Evolutionary conservation across 2,888 invertebrate genomes (phyloP).

Genomic region (Iselma pallidipennis): DNA sequence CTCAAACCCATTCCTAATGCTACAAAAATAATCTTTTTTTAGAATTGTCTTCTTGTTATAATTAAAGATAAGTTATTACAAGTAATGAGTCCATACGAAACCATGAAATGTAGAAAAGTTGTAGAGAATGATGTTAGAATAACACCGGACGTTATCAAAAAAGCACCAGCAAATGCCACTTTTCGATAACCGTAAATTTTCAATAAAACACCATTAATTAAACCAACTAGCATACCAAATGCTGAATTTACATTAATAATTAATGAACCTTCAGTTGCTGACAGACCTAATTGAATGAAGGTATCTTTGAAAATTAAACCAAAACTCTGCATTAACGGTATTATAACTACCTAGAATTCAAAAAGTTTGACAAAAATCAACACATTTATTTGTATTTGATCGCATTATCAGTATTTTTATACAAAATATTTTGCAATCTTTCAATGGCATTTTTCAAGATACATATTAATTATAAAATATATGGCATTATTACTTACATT

Average conservation of each 20-base stretch:
- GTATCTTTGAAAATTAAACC: constrained; percentile 68
- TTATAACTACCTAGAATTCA: constrained; percentile 41
- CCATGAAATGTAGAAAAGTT: constrained; percentile 63
- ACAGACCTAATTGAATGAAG: constrained; percentile 61
- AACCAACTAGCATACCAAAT: constrained; percentile 67
- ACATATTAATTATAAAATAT: too few relatives aligned
- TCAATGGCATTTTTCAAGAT: too few relatives aligned
- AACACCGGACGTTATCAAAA: constrained; percentile 63
- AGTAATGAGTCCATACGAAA: constrained; percentile 70
- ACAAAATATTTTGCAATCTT: too few relatives aligned
- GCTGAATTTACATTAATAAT: constrained; percentile 71
- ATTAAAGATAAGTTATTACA: constrained; percentile 65
- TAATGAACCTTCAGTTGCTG: constrained; percentile 65
- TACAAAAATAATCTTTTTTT: constrained; percentile 43
- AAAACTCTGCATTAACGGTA: constrained; percentile 58
- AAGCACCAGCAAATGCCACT: constrained; percentile 62
- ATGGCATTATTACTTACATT: constrained; percentile 67
- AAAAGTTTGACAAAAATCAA: background rate
- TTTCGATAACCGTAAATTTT: constrained; percentile 67
- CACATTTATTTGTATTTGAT: too few relatives aligned
- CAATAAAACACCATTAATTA: constrained; percentile 68
- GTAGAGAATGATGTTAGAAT: constrained; percentile 62
- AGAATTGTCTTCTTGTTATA: too few relatives aligned
- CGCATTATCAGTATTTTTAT: too few relatives aligned
- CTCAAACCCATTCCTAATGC: constrained; percentile 65